These are phyloP conservation scores for Digitonthophagus gazella DNA, from an alignment of 2,888 invertebrate species.

Conservation along the genomic window DNA sequence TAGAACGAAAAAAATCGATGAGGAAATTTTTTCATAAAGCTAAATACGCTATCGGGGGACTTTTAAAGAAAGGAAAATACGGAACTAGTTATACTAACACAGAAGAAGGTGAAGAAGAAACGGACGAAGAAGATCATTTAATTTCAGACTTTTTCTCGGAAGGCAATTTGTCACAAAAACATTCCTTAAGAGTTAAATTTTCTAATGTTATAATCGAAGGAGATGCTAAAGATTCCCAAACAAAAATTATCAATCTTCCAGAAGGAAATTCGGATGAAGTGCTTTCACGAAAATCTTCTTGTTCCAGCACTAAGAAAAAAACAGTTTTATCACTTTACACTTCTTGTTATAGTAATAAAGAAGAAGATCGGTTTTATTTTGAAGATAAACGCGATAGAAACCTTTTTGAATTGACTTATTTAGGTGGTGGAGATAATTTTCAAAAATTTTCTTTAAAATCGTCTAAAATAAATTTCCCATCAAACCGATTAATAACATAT, in stretches of 20 bases:
- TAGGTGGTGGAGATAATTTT: conserved; percentile 1
- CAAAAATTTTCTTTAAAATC: neutral
- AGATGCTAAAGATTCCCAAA: neutral
- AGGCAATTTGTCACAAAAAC: neutral
- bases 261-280: neutral
- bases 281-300: too few species aligned
- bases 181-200: neutral
- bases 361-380: neutral
- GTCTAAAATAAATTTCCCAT: neutral
- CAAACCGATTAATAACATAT: neutral
- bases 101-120: neutral
- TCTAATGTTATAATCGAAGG: neutral
- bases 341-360: neutral
- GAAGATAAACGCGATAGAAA: neutral
- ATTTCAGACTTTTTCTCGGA: too few species aligned
- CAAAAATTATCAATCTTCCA: neutral
- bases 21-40: neutral
- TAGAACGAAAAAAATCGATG: neutral
- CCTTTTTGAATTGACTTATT: neutral
- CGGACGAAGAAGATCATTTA: conserved; percentile 5
- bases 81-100: conserved; percentile 1
- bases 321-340: conserved; percentile 3
- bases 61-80: conserved; percentile 1
- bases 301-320: too few species aligned
- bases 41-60: neutral